Evolutionary conservation across 2,888 invertebrate genomes (phyloP), one percentile per base, ranked within the genome.

Genomic region (Cyaniris semiargus): DNA sequence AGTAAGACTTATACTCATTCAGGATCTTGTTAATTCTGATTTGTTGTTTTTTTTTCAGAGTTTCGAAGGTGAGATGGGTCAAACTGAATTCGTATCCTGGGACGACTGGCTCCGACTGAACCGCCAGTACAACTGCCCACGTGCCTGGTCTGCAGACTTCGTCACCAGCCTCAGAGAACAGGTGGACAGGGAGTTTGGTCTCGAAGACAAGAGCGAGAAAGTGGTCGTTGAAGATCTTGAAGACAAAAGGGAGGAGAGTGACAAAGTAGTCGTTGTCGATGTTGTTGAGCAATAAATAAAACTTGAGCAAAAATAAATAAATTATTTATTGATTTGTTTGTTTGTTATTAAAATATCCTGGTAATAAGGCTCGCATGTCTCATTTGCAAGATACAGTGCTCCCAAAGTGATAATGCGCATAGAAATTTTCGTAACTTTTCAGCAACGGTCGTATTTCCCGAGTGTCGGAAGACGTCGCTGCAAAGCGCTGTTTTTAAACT

Each of bases 61-160:
- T 76, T 87, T 87, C 80, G 86, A 88, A 27, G 90, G 90, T 0
- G 82, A 79, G 1, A 94, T 95, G 89, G 94, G 94, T 0, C 94
- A 95, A 80, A 87, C 93, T 2, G 81, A 80, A 1, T 90, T 87
- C 81, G 88, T 94, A 81, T 94, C 94, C 1, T 89, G 90, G 7
- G 88, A 86, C 79, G 94, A 95, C 81, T 90, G 93, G 88, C 83
- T 90, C 0, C 90, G 94, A 44, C 86, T 94, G 78, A 91, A 91
- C 82, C 86, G 94, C 38, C 93, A 94, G 82, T 94, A 94, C 87
- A 83, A 89, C 81, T 94, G 94, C 84, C 88, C 89, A 31, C 90
- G 90, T 10, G 91, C 90, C 1, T 92, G 92, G 92, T 75, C 56
- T 18, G 38, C 48, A 1, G 76, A 79, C 7, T 38, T 70, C 18